Base-by-base conservation (phyloP, 2,113 vertebrate genomes). In the Tinamus guttatus region DNA sequence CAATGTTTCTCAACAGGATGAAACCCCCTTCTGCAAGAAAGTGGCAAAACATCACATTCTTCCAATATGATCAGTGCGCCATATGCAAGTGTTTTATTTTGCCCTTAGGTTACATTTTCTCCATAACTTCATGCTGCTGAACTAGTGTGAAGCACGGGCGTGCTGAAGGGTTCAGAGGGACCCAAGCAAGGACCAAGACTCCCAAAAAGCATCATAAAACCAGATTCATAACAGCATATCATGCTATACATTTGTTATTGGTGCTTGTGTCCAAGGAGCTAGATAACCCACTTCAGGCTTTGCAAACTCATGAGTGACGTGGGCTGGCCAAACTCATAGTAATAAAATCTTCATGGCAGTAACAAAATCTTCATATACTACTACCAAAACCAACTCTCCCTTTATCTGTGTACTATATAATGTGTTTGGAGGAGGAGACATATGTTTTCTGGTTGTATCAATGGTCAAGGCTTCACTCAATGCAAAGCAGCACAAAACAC, bases 401-500 rank as follows among this genome's bases (percentile, higher is more conserved):
- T 62, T 90, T 64, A 54, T 43, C 51, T 51, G 84, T 59, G 79
- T 77, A 63, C 43, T 59, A 79, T 86, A 86, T 19, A 90, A 68
- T 21, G 18, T 52, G 24, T 71, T 92, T 8, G 63, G 81, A 85
- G 45, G 63, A 64, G 75, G 47, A 85, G 70, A 68, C 36, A 7
- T 8, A 7, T 8, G 4, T 49, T 84, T 54, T 47, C 47, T 41
- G 62, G 59, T 81, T 60, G 25, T 2, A 68, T 78, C 91, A 87
- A 95, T 95, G 96, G 95, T 95, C 95, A 97, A 96, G 77, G 13
- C 74, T 45, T 21, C 73, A 60, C 81, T 96, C 68, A 76, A 13
- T 25, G 51, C 6, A 36, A 84, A 87, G 95, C 79, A 56, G 41
- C 62, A 20, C 43, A 63, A 91, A 84, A 47, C 68, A 90, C 75